phyloP scores from a whole-genome alignment of 2,888 invertebrate species.

The Plagiodera versicolora region DNA sequence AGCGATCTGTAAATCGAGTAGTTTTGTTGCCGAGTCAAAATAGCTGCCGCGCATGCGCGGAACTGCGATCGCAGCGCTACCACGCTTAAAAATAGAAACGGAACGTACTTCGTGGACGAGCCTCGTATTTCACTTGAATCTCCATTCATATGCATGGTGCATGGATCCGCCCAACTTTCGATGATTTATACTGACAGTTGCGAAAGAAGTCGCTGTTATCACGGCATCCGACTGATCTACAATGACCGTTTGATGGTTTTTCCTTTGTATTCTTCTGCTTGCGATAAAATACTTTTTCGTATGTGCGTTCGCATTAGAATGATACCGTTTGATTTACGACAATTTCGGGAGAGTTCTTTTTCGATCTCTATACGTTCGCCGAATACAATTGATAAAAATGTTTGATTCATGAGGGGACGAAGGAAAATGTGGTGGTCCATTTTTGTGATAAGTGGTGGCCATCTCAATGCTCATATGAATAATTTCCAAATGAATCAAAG shows the following conservation, averaged over 20 bases:
- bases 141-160: conserved; percentile 19
- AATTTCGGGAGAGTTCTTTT: conserved; percentile 7
- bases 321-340: conserved; percentile 46
- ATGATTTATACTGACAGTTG: conserved; percentile 50
- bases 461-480: background rate
- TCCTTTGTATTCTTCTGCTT: conserved; percentile 43
- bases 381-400: conserved; percentile 1
- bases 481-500: background rate
- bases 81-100: no score
- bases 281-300: conserved; percentile 46
- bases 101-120: no score
- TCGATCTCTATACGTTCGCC: background rate
- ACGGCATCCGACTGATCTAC: conserved; percentile 43
- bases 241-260: conserved; percentile 51
- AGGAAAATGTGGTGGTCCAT: background rate
- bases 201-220: conserved; percentile 51
- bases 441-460: background rate
- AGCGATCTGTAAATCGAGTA: no score
- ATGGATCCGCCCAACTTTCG: conserved; percentile 42
- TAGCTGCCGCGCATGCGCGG: no score
- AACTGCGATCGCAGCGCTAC: no score
- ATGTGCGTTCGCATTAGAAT: conserved; percentile 47
- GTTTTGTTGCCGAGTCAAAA: no score
- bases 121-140: background rate
- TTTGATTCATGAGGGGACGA: background rate